A percentile compares a stretch with the other conserved stretches of the same genome.
These are phyloP conservation scores for Drosophila lowei DNA, from an alignment of 1,140 invertebrate genomes.

Conservation along the genomic window DNA sequence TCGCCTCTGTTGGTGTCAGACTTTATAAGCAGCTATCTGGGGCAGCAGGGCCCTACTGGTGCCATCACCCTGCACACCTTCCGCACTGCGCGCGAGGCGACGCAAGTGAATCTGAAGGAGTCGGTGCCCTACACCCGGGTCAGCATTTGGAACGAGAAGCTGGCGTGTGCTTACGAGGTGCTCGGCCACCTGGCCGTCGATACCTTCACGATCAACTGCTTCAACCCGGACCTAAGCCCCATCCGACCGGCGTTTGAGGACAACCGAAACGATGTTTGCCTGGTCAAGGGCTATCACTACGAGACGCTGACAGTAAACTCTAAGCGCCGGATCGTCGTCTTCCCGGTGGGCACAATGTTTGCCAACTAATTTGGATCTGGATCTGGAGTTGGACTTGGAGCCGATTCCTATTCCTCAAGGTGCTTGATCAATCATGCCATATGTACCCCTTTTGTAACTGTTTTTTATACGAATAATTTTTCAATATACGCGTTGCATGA, in stretches of 20 bases:
- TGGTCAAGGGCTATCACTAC: constrained; percentile 71
- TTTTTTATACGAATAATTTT: neutral
- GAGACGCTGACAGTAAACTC: constrained; percentile 48
- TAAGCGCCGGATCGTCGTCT: constrained; percentile 61
- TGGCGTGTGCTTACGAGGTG: constrained; percentile 71
- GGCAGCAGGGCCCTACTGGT: constrained; percentile 41
- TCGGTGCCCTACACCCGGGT: constrained; percentile 42
- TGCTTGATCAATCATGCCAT: constrained; percentile 24
- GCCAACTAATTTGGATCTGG: constrained; percentile 53
- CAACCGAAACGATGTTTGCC: constrained; percentile 40
- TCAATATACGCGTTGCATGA: too few relatives aligned
- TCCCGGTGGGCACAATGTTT: constrained; percentile 75
- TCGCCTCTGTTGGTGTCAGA: constrained; percentile 64
- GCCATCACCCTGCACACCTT: constrained; percentile 67
- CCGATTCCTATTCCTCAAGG: constrained; percentile 16
- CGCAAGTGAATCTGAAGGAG: constrained; percentile 53
- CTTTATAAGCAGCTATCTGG: constrained; percentile 63
- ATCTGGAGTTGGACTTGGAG: neutral
- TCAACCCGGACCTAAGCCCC: constrained; percentile 46
- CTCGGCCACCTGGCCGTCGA: constrained; percentile 29
- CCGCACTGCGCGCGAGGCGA: constrained; percentile 74
- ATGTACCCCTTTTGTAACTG: constrained; percentile 6
- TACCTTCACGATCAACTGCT: constrained; percentile 62
- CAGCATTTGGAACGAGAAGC: constrained; percentile 76
- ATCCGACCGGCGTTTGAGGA: constrained; percentile 13